phyloP scores from a whole-genome alignment of 2,888 invertebrate species.

The Sinodicranocentrus sp. region DNA sequence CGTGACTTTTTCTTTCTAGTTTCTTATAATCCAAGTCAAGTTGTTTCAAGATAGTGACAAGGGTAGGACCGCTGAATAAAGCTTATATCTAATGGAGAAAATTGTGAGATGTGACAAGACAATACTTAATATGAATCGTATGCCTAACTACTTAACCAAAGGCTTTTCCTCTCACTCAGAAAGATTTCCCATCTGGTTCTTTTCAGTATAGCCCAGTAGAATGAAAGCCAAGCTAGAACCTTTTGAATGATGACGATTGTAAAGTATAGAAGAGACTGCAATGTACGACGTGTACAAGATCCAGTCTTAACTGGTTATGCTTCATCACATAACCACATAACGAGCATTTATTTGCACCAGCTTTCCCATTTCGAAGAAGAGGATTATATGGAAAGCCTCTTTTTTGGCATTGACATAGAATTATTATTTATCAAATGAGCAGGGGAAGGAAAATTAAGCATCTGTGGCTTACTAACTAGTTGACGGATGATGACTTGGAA shows the following conservation, averaged over 20 bases:
- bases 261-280: neutral
- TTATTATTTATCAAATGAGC: constrained; percentile 23
- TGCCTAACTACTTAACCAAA: neutral
- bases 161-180: neutral
- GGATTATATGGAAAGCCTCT: constrained; percentile 33
- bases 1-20: no score
- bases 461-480: neutral
- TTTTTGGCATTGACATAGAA: constrained; percentile 58
- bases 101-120: no score
- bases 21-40: no score
- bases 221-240: neutral
- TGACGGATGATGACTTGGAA: neutral
- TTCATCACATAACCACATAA: neutral
- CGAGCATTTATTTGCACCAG: constrained; percentile 8
- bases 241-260: constrained; percentile 11
- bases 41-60: no score
- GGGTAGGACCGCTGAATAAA: no score
- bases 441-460: neutral
- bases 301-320: neutral
- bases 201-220: neutral
- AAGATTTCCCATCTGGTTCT: constrained; percentile 6
- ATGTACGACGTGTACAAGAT: neutral
- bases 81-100: no score
- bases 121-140: neutral
- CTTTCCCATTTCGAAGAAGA: constrained; percentile 33